Evolutionary conservation across 2,113 vertebrate genomes (phyloP), one percentile per base, ranked within the genome.

Genomic region (Plectropomus leopardus): DNA sequence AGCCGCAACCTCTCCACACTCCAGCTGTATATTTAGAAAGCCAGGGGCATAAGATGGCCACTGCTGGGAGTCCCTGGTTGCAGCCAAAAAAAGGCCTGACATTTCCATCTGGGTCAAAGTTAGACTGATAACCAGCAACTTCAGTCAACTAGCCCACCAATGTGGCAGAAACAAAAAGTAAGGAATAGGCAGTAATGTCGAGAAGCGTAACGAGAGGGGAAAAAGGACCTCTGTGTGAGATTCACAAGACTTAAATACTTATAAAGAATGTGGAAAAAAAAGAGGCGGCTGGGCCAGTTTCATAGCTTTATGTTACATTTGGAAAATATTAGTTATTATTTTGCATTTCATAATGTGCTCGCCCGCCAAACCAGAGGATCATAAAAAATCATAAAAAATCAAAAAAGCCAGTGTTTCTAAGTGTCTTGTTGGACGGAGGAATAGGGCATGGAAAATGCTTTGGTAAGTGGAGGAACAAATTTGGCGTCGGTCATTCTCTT

Each of bases 51-150:
- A 92, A 86, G 88, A 92, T 89, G 93, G 92, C 82, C 82, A 83
- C 91, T 67, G 75, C 83, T 54, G 86, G 85, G 90, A 90, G 85
- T 94, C 94, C 93, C 94, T 88, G 88, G 89, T 93, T 87, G 88
- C 64, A 69, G 90, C 91, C 93, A 93, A 92, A 94, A 94, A 94
- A 93, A 94, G 92, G 87, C 82, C 85, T 93, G 92, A 92, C 92
- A 94, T 94, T 93, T 94, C 86, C 92, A 94, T 94, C 90, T 94
- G 88, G 94, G 94, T 95, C 95, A 95, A 92, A 94, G 93, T 94
- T 93, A 93, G 86, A 95, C 47, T 66, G 90, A 93, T 93, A 91
- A 94, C 90, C 87, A 86, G 81, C 88, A 91, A 93, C 89, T 93
- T 90, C 81, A 88, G 82, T 88, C 76, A 86, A 87, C 77, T 85